Base-by-base conservation (phyloP, 2,888 invertebrate genomes). In the Spodoptera exigua region DNA sequence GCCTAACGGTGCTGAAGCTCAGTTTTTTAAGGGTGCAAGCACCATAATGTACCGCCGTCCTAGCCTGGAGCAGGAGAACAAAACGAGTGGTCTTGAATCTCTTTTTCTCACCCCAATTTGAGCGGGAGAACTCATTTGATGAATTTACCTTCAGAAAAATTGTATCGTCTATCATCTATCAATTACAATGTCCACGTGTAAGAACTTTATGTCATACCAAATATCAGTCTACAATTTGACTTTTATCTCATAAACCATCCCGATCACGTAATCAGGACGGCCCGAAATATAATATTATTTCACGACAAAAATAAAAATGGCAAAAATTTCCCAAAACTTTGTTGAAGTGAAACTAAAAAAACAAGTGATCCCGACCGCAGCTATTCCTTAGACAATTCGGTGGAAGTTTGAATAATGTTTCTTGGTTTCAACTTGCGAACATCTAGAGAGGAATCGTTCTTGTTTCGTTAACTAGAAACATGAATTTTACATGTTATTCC, bases 401-500 rank as follows among this genome's bases (percentile, higher is more conserved):
- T 57, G 21, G 56, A 71, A 74, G 60, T 72, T 72, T 67, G 61
- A 74, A 69, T 72, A 74, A 77, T 61, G 65, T 70, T 69, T 70
- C 63, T 65, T 51, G 53, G 59, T 71, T 67, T 59, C 40, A 35
- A 64, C 46, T 60, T 69, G 34, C 37, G 45, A 68, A 65, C 57
- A 60, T 63, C 57, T 40, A 46, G 44, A 61, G 57, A 61, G 49
- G 56, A 70, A 76, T 61, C 60, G 59, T 67, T 70, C 70, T 62
- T 65, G 61, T 65, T 61, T 51, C 55, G 67, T 58, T 60, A 70
- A 64, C 62, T 61, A 61, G 70, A 70, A 64, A 73, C 74, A 69
- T 76, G 74, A 78, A 78, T 78, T 59, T 78, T 62, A 61, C 57
- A 76, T 72, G 75, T 59, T 68, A 64, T 72, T 63, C 63, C 44